phyloP scores from a whole-genome alignment of 2,113 vertebrate species.

The Deroptyus accipitrinus region DNA sequence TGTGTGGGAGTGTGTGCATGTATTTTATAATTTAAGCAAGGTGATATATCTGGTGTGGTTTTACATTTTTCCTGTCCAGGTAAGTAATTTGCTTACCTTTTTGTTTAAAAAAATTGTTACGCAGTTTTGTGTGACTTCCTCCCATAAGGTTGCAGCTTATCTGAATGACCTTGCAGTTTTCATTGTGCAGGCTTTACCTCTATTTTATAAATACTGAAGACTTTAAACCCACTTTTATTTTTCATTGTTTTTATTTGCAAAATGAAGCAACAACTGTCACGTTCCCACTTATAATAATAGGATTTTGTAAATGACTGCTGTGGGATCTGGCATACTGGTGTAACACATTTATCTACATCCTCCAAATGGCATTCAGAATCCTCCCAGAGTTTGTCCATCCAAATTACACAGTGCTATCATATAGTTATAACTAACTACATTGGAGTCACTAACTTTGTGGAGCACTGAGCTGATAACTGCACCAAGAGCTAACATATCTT shows the following conservation, averaged over 20 bases:
- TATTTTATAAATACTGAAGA: neutral
- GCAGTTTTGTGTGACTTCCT: neutral
- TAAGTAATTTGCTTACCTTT: slow-evolving; percentile 14
- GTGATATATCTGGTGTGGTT: neutral
- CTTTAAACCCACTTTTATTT: neutral
- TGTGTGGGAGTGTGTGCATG: neutral
- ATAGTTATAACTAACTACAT: neutral
- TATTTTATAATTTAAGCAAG: neutral
- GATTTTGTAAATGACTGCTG: neutral
- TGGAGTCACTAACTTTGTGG: neutral
- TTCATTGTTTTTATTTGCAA: neutral
- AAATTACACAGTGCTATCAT: neutral
- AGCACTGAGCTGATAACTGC: neutral
- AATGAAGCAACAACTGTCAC: neutral
- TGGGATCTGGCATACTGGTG: neutral
- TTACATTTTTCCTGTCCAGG: neutral
- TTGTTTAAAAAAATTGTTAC: neutral
- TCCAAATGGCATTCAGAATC: neutral
- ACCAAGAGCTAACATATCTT: neutral
- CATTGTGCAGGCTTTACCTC: neutral
- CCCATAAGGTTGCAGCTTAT: neutral
- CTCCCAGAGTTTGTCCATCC: neutral
- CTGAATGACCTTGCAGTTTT: neutral
- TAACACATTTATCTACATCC: neutral
- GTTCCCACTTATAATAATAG: neutral